Conservation (phyloP, 2,888 invertebrate species). For the Didymodactylos carnosus region DNA sequence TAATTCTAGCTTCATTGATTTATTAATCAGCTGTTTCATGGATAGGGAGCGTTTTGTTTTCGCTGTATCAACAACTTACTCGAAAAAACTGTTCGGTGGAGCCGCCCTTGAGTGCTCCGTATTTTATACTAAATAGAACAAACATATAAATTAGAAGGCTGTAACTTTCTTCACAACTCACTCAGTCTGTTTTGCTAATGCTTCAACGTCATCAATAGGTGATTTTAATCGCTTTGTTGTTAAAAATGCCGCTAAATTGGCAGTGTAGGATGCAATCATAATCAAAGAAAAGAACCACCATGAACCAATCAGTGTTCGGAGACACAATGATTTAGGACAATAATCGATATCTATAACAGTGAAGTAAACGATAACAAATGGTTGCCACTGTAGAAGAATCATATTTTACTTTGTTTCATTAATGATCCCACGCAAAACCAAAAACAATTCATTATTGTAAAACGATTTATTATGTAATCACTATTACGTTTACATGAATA, state of each 20-base stretch:
- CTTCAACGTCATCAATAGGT: slow-evolving; percentile 16
- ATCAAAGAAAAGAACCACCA: slow-evolving; percentile 17
- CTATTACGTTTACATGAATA: slow-evolving; percentile 6
- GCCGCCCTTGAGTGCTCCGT: slow-evolving; percentile 14
- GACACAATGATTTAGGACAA: slow-evolving; percentile 1
- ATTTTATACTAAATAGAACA: slow-evolving; percentile 4
- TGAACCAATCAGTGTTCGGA: slow-evolving; percentile 2
- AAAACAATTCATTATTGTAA: slow-evolving; percentile 2
- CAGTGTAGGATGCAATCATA: slow-evolving; percentile 16
- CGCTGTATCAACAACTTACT: too few relatives aligned
- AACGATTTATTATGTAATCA: slow-evolving; percentile 3
- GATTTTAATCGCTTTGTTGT: slow-evolving; percentile 14
- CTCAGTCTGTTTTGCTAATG: slow-evolving; percentile 13
- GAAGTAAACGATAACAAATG: neutral
- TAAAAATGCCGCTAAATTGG: slow-evolving; percentile 17
- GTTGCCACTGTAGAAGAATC: too few relatives aligned
- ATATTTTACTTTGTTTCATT: slow-evolving; percentile 2
- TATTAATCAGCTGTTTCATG: too few relatives aligned
- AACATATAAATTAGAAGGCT: too few relatives aligned
- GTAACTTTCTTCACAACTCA: too few relatives aligned
- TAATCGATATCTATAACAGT: neutral
- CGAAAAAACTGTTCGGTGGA: slow-evolving; percentile 15
- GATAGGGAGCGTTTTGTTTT: too few relatives aligned
- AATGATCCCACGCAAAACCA: slow-evolving; percentile 11
- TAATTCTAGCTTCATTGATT: too few relatives aligned